These are phyloP conservation scores for Hafferia zeledoni DNA, from an alignment of 2,797 vertebrate genomes.

Conservation along the genomic window DNA sequence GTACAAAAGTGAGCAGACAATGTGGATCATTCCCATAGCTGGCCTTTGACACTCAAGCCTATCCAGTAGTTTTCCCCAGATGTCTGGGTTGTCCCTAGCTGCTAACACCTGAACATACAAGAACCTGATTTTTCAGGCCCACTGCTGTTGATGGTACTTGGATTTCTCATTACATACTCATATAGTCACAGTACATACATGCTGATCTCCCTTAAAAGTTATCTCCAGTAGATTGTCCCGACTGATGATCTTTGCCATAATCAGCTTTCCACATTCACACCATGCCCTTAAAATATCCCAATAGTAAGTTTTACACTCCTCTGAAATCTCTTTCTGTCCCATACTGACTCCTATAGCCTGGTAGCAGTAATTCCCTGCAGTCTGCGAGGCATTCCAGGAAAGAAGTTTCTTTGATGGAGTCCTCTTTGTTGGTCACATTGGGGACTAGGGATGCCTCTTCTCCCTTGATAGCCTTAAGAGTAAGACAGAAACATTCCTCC, in stretches of 20 bases:
- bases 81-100: not conserved
- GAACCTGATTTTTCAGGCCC: not conserved
- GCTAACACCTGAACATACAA: not conserved
- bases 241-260: not conserved
- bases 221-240: not conserved
- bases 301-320: not conserved
- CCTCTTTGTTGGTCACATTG: not conserved
- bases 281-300: not conserved
- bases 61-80: not conserved
- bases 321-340: not conserved
- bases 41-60: not conserved
- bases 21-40: not conserved
- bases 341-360: not conserved
- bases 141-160: not conserved
- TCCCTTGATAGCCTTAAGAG: not conserved
- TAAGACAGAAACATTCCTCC: not conserved
- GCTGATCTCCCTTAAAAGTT: accelerated
- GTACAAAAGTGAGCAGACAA: not conserved
- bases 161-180: not conserved
- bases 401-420: not conserved
- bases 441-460: accelerated
- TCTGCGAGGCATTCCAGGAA: not conserved
- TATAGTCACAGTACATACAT: accelerated
- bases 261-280: not conserved
- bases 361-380: not conserved